Percentiles rank a stretch among this genome's conserved stretches.
Conservation (phyloP, 2,888 invertebrate genomes). For the Eulithis prunata region DNA sequence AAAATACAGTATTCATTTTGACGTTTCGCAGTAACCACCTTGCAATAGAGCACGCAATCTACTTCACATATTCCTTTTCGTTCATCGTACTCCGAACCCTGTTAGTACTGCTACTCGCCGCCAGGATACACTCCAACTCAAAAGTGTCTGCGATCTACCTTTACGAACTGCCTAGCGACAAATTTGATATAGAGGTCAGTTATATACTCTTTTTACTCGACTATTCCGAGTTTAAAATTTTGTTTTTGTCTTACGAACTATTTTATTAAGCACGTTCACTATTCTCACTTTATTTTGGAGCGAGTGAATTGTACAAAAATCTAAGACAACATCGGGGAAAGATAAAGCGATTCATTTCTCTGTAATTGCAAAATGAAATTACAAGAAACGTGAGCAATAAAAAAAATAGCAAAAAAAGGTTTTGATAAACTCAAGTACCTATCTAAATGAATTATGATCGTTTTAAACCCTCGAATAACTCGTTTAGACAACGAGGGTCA, state of each 20-base stretch:
- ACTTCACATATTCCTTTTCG: constrained; percentile 78
- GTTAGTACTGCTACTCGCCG: constrained; percentile 72
- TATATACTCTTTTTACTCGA: neutral
- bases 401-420: too few species aligned
- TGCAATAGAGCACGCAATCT: constrained; percentile 58
- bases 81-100: constrained; percentile 74
- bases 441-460: neutral
- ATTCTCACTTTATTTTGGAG: too few species aligned
- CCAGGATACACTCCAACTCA: constrained; percentile 77
- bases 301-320: too few species aligned
- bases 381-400: too few species aligned
- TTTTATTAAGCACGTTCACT: too few species aligned
- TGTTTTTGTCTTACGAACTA: too few species aligned
- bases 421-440: too few species aligned
- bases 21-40: constrained; percentile 42
- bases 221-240: too few species aligned
- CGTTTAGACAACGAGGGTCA: constrained; percentile 1
- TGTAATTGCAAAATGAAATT: too few species aligned
- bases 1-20: too few species aligned
- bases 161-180: constrained; percentile 69
- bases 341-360: too few species aligned
- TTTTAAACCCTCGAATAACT: neutral
- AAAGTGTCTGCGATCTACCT: constrained; percentile 62
- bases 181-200: constrained; percentile 69
- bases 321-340: too few species aligned